Percentiles rank a stretch among this genome's conserved stretches.
Evolutionary conservation across 1,140 invertebrate genomes (phyloP).

Genomic region (Lepidurus arcticus): DNA sequence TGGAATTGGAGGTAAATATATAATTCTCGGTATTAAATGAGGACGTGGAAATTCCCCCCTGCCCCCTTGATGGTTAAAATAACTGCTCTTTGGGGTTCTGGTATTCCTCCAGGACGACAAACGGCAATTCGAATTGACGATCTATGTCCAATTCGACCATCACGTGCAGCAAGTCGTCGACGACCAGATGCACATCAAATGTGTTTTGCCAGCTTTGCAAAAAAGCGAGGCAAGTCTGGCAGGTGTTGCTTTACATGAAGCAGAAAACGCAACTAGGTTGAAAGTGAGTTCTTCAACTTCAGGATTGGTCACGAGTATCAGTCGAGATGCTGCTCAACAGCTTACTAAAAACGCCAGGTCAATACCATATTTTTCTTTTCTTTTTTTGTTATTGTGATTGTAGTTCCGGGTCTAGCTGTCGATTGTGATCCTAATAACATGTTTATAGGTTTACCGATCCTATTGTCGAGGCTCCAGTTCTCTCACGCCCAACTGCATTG

Average conservation of each 20-base stretch:
- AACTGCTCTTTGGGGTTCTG: conserved; percentile 22
- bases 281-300: not conserved
- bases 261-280: conserved; percentile 23
- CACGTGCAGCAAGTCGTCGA: conserved; percentile 62
- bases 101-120: conserved; percentile 41
- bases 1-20: conserved; percentile 46
- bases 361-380: not conserved
- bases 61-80: not conserved
- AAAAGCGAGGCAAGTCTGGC: conserved; percentile 29
- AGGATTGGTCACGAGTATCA: conserved; percentile 24
- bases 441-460: not conserved
- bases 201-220: conserved; percentile 43
- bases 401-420: not conserved
- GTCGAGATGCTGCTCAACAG: conserved; percentile 23
- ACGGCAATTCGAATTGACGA: conserved; percentile 55
- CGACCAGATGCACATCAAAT: conserved; percentile 55
- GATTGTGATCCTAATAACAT: conserved; percentile 17
- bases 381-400: not conserved
- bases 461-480: not conserved
- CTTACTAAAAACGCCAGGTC: not conserved
- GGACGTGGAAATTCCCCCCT: not conserved
- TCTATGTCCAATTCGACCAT: conserved; percentile 64
- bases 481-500: not conserved
- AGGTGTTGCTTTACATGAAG: conserved; percentile 4
- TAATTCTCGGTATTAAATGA: not conserved